These are phyloP conservation scores for Nomia melanderi DNA, from an alignment of 1,140 invertebrate species.

Conservation along the genomic window DNA sequence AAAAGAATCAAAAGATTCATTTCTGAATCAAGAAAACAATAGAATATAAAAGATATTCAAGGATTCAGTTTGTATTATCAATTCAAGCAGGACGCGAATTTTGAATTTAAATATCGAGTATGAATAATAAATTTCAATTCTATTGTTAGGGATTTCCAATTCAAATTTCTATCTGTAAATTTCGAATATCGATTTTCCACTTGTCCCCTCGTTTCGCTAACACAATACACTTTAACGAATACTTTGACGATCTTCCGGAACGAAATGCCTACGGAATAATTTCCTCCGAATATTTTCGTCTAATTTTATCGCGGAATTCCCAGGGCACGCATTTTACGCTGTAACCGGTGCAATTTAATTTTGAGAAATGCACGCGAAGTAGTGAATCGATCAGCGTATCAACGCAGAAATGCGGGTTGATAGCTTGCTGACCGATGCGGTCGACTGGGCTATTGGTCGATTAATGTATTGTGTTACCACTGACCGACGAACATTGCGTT, in stretches of 20 bases:
- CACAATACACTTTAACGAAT: too few relatives aligned
- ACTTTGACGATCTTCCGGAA: too few relatives aligned
- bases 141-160: not conserved
- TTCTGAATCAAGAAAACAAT: too few relatives aligned
- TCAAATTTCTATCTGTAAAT: not conserved
- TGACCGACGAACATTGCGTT: conserved; percentile 22
- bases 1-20: too few relatives aligned
- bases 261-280: too few relatives aligned
- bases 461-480: conserved; percentile 45
- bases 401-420: conserved; percentile 11
- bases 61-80: too few relatives aligned
- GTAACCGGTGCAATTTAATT: not conserved
- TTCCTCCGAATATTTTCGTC: too few relatives aligned
- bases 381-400: not conserved
- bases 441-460: conserved; percentile 40
- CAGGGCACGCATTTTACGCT: too few relatives aligned
- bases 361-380: not conserved
- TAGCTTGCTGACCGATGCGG: conserved; percentile 24
- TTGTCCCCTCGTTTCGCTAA: too few relatives aligned
- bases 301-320: not conserved
- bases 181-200: too few relatives aligned
- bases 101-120: not conserved
- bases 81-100: too few relatives aligned
- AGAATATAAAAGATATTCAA: too few relatives aligned
- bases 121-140: not conserved